Conservation (phyloP, 2,113 vertebrate genomes). For the Ciconia boyciana region DNA sequence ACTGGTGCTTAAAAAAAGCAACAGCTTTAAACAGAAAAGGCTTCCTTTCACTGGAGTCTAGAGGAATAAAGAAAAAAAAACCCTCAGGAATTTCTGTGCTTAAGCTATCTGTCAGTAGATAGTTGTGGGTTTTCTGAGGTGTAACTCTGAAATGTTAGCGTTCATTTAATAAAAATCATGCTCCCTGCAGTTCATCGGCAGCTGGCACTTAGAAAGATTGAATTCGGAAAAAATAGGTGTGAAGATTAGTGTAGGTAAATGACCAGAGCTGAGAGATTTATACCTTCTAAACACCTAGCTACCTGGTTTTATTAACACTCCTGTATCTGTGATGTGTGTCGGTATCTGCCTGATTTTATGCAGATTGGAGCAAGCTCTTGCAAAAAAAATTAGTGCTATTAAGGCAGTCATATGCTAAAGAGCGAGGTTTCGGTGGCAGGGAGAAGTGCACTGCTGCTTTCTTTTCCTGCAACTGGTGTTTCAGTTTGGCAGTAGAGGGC, state of each 20-base stretch:
- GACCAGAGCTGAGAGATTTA: not conserved
- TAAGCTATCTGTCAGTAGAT: not conserved
- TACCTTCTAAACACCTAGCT: not conserved
- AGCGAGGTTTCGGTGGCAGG: not conserved
- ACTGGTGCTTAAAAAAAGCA: not conserved
- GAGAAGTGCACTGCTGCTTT: not conserved
- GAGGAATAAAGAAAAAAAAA: not conserved
- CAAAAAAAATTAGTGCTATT: not conserved
- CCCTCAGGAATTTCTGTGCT: not conserved
- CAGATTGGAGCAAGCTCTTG: not conserved
- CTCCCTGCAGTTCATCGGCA: not conserved
- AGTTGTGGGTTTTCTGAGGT: not conserved
- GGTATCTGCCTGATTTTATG: not conserved
- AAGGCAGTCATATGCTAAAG: not conserved
- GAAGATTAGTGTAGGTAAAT: not conserved
- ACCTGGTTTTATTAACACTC: not conserved
- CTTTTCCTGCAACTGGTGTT: not conserved
- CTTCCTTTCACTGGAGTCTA: not conserved
- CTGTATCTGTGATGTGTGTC: not conserved
- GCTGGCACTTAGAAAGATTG: not conserved
- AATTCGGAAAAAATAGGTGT: not conserved
- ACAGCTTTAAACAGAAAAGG: not conserved
- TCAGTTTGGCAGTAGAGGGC: not conserved
- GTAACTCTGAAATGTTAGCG: not conserved
- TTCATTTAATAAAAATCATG: not conserved